Conservation (phyloP, 2,113 vertebrate species). For the Pithys albifrons region DNA sequence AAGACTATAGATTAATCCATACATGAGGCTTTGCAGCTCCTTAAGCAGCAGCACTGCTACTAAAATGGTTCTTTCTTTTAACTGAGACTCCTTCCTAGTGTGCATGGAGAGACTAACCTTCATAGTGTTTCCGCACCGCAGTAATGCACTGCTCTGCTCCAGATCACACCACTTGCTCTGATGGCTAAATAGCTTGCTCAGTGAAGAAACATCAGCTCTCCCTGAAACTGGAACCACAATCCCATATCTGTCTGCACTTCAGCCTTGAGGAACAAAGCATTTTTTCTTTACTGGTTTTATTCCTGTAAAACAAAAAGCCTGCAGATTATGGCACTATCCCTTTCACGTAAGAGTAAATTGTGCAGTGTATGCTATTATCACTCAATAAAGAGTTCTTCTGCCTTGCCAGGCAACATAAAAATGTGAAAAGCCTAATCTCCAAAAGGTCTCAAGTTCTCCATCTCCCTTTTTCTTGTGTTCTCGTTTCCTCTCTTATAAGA, state of each 20-base stretch:
- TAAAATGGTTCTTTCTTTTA: neutral
- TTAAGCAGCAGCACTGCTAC: neutral
- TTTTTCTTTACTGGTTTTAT: constrained; percentile 50
- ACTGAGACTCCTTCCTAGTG: neutral
- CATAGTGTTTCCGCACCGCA: neutral
- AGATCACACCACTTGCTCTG: neutral
- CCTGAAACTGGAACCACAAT: neutral
- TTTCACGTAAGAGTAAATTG: neutral
- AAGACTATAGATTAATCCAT: neutral
- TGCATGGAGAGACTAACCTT: neutral
- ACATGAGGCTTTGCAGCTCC: neutral
- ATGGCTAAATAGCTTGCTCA: neutral
- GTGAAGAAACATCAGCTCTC: neutral
- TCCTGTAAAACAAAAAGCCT: constrained; percentile 51
- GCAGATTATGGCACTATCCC: neutral
- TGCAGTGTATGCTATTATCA: neutral
- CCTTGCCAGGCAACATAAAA: constrained; percentile 20
- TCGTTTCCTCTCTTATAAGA: constrained; percentile 17
- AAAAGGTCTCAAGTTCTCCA: constrained; percentile 9
- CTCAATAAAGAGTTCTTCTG: neutral
- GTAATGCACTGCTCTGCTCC: neutral
- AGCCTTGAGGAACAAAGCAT: neutral
- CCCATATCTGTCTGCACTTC: neutral
- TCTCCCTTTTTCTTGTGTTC: constrained; percentile 8
- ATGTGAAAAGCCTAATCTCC: constrained; percentile 33